These are phyloP conservation scores for Rhogogaster chlorosoma DNA, from an alignment of 2,888 invertebrate genomes.

Conservation along the genomic window DNA sequence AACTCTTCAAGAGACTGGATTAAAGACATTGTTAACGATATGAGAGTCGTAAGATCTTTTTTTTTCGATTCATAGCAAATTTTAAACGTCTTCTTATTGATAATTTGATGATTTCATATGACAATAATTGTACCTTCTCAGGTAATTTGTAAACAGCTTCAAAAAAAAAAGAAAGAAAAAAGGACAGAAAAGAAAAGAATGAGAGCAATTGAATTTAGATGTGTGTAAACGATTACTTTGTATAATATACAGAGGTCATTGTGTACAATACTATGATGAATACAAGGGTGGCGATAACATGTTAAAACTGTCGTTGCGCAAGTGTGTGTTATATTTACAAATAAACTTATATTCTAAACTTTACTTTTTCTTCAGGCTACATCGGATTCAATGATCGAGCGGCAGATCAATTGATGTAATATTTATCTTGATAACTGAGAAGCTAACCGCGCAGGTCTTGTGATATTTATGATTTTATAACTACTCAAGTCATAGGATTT, in stretches of 20 bases:
- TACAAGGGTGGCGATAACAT: conserved; percentile 30
- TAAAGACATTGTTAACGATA: not conserved
- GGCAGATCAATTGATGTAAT: conserved; percentile 19
- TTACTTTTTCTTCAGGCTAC: not conserved
- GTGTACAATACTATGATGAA: conserved; percentile 40
- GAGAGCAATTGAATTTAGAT: not conserved
- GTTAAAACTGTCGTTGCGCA: not conserved
- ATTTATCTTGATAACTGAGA: not conserved
- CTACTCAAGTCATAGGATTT: conserved; percentile 31
- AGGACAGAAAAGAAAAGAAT: not conserved
- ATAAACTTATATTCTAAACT: conserved; percentile 32
- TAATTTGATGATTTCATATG: not conserved
- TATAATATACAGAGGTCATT: conserved; percentile 35
- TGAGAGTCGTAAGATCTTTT: not conserved
- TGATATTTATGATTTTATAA: not conserved
- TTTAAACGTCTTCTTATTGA: not conserved
- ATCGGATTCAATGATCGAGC: conserved; percentile 8
- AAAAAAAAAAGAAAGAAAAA: not conserved
- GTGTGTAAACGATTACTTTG: conserved; percentile 3
- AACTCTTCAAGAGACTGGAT: not conserved
- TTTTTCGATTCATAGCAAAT: not conserved
- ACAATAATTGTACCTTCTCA: conserved; percentile 16
- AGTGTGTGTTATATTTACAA: conserved; percentile 41
- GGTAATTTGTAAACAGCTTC: not conserved
- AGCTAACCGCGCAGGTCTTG: not conserved